These are phyloP conservation scores for Menura novaehollandiae DNA, from an alignment of 2,113 vertebrate species.

Conservation along the genomic window DNA sequence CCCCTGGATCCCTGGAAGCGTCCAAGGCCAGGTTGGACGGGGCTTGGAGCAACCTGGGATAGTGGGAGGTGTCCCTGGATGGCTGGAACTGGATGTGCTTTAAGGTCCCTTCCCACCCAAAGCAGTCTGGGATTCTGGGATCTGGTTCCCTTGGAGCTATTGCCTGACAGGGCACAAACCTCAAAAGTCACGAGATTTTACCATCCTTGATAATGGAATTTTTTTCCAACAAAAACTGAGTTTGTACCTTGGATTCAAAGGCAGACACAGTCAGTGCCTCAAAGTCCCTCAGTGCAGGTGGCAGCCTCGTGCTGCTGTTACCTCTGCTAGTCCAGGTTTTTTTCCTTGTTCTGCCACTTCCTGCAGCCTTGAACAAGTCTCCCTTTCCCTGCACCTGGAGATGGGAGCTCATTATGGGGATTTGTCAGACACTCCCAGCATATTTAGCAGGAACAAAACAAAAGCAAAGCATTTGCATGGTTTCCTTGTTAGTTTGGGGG, in stretches of 20 bases:
- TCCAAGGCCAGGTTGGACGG: background rate
- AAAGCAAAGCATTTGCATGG: background rate
- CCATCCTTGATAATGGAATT: rapidly evolving
- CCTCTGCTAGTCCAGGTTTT: background rate
- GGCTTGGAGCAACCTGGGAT: background rate
- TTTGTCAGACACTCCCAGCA: background rate
- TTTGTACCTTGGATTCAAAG: background rate
- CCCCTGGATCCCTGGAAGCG: background rate
- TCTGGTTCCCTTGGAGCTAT: background rate
- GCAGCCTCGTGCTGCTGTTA: rapidly evolving
- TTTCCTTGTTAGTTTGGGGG: background rate
- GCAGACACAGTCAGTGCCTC: rapidly evolving
- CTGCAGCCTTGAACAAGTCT: background rate
- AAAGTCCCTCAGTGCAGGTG: background rate
- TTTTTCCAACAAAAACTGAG: no score
- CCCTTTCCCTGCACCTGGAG: background rate
- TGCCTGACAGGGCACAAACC: background rate
- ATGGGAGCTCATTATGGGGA: background rate
- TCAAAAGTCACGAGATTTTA: rapidly evolving
- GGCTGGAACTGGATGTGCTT: background rate
- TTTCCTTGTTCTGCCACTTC: background rate
- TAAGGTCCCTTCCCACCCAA: background rate
- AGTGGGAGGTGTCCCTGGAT: background rate
- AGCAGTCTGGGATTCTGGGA: background rate
- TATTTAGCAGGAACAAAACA: background rate